Base-by-base conservation (phyloP, 2,888 invertebrate species). In the Pseudococcus jackbeardsleyi region DNA sequence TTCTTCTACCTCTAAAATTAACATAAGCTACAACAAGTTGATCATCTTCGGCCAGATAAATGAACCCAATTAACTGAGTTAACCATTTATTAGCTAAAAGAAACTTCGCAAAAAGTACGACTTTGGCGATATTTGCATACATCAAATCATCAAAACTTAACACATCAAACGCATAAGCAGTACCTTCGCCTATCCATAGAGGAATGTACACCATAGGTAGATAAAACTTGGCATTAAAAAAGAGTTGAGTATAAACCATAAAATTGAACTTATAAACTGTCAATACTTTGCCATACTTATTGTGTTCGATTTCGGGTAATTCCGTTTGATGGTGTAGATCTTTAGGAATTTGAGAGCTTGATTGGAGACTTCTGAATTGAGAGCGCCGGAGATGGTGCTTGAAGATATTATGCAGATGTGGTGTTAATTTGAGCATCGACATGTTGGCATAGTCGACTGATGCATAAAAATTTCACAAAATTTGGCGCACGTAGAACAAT, bases 21-120 rank as follows among this genome's bases (percentile, higher is more conserved):
- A 86, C 11, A 72, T 86, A 46, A 15, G 86, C 59, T 42, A 86
- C 9, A 3, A 86, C 86, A 19, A 86, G 17, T 3, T 68, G 17
- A 15, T 68, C 46, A 26, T 86, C 72, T 48, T 59, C 64, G 15
- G 68, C 72, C 17, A 22, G 7, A 42, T 64, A 86, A 8, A 86
- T 86, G 42, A 64, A 64, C 11, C 68, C 64, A 12, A 86, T 22
- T 3, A 46, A 4, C 19, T 86, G 33, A 42, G n/a, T 86, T 7
- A 86, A 19, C 33, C 22, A 42, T 39, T 64, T 42, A 9, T 46
- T 46, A 22, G 42, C 0, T 12, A 72, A n/a, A 7, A 68, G 46
- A 46, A n/a, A 33, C 19, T 86, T 86, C 2, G 42, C 33, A 1
- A 72, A 33, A 46, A 86, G 22, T 15, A 48, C 11, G 19, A 19